Conservation (phyloP, 2,888 invertebrate species). For the Chironomus riparius region DNA sequence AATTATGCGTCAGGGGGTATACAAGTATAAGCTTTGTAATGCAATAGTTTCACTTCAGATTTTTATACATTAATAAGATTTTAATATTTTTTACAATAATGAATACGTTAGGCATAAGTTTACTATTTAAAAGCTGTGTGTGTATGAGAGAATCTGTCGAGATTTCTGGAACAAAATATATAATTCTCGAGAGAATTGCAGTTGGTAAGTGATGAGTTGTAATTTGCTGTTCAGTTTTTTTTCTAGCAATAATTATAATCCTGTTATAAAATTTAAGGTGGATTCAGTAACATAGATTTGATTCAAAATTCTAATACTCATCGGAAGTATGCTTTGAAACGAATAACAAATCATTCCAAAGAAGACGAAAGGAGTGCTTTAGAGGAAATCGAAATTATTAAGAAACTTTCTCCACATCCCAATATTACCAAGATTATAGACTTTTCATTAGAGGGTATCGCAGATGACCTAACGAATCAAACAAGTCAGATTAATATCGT, state of each 20-base stretch:
- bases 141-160: conserved; percentile 14
- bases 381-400: conserved; percentile 65
- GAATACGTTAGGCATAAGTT: conserved; percentile 16
- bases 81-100: neutral
- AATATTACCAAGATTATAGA: conserved; percentile 66
- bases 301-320: conserved; percentile 58
- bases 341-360: conserved; percentile 68
- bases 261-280: conserved; percentile 46
- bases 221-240: conserved; percentile 3
- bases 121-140: conserved; percentile 13
- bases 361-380: conserved; percentile 65
- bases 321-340: conserved; percentile 65
- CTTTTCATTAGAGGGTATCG: conserved; percentile 53
- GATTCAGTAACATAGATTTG: conserved; percentile 71
- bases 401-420: conserved; percentile 58
- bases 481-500: conserved; percentile 65
- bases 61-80: neutral
- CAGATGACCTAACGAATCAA: conserved; percentile 56
- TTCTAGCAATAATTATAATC: neutral
- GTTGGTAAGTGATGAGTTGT: conserved; percentile 27
- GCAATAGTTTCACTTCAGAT: neutral
- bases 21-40: neutral
- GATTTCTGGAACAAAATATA: conserved; percentile 14
- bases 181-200: conserved; percentile 18
- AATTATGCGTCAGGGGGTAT: neutral